Evolutionary conservation across 2,888 invertebrate species (phyloP), one percentile per base, ranked within the genome.

Genomic region (Dryomyza anilis): DNA sequence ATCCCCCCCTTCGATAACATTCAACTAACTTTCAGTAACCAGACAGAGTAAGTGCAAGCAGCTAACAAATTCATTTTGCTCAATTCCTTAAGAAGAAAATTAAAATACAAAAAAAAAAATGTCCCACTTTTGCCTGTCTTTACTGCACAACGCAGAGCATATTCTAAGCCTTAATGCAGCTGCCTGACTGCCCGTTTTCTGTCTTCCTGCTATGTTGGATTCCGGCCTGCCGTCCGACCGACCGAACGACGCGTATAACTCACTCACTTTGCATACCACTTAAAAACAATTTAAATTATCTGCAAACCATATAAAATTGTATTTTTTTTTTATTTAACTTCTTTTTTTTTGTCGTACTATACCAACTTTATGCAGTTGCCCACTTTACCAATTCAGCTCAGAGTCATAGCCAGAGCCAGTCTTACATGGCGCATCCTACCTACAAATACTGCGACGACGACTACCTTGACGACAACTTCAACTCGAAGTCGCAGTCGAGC

Each of bases 251-350:
- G 53, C 50, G 27, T 57, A 36, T 63, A 48, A 48, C 50, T 57
- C 43, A 55, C 63, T 67, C 60, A 67, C 64, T 68, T 68, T 66
- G 68, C 68, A 68, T 66, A 68, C 68, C 66, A 68, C 68, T 68
- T 68, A 66, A 64, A 68, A 68, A 66, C 68, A 66, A 68, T 68
- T 68, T 66, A 68, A 68, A 68, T 68, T 68, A 68, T 68, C 68
- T 59, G 55, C 55, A 68, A 56, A 50, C 58, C 62, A 66, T 60
- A 66, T 59, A 67, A 67, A 66, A 66, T 55, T 53, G 63, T 52
- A 52, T 19, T 64, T 64, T 57, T 50, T 57, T 43, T 21, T 53
- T 55, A n/a, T n/a, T 50, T 36, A 39, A 36, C 14, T 39, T 43
- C 19, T 43, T 43, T 43, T 43, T 43, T 2, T 16, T 2, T 43